Evolutionary conservation across 2,113 vertebrate genomes (phyloP).

Genomic region (Dromaius novaehollandiae): DNA sequence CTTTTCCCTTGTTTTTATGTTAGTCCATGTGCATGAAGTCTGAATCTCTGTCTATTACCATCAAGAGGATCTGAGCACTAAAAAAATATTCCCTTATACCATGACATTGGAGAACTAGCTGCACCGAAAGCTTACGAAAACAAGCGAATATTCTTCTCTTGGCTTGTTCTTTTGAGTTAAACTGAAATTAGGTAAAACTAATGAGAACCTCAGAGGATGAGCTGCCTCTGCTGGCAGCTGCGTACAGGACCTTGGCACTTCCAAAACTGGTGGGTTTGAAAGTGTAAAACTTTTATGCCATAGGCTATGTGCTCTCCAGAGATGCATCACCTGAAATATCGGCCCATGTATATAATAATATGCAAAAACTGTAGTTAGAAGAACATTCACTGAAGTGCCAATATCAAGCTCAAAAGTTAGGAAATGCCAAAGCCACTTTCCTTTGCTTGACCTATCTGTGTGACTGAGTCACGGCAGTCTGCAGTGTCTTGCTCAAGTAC

Average conservation of each 20-base stretch:
- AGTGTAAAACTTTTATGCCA: not conserved
- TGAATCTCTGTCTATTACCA: not conserved
- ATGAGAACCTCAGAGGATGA: not conserved
- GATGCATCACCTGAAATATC: not conserved
- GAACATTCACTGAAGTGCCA: not conserved
- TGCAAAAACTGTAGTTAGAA: not conserved
- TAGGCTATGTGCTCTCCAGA: not conserved
- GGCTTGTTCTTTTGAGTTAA: not conserved
- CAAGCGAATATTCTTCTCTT: not conserved
- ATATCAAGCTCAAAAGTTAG: not conserved
- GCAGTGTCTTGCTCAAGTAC: not conserved
- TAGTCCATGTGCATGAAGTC: not conserved
- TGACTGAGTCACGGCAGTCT: not conserved
- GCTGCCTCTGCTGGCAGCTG: not conserved
- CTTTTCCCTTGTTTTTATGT: not conserved
- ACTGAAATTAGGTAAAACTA: not conserved
- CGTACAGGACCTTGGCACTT: accelerated
- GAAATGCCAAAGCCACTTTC: not conserved
- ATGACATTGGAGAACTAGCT: not conserved
- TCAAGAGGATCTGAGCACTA: not conserved
- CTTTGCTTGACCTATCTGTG: not conserved
- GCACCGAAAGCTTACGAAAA: not conserved
- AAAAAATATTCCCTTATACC: not conserved
- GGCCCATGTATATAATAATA: not conserved
- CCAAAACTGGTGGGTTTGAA: not conserved